Percentiles rank a stretch among this genome's conserved stretches.
phyloP scores from a whole-genome alignment of 2,888 invertebrate species.

The Dascillus cervinus region DNA sequence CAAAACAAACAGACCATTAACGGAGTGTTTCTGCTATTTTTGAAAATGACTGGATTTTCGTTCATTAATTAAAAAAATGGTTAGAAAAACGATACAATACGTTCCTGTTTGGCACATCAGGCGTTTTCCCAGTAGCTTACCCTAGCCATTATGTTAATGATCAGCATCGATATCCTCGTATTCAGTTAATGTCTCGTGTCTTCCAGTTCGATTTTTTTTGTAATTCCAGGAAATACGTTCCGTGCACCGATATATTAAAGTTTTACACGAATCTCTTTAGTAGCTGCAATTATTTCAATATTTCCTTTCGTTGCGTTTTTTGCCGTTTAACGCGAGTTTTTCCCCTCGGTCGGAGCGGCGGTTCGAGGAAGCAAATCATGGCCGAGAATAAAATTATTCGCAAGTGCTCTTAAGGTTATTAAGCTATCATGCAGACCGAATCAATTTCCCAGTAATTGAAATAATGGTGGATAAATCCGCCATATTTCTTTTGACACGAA shows the following conservation, averaged over 20 bases:
- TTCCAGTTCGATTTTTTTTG: conserved; percentile 15
- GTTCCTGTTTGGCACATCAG: conserved; percentile 9
- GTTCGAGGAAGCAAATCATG: too few species aligned
- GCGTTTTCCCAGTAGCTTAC: conserved; percentile 17
- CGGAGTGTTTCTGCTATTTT: too few species aligned
- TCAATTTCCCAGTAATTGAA: conserved; percentile 24
- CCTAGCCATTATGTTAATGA: conserved; percentile 19
- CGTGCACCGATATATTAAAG: conserved; percentile 18
- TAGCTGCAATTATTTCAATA: conserved; percentile 17
- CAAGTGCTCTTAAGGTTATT: conserved; percentile 4
- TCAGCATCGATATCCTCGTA: conserved; percentile 17
- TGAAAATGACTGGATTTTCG: too few species aligned
- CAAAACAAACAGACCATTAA: too few species aligned
- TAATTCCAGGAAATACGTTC: conserved; percentile 15
- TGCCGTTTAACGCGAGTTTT: too few species aligned
- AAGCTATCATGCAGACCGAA: conserved; percentile 15
- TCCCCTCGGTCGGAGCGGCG: too few species aligned
- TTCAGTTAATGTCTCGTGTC: conserved; percentile 17
- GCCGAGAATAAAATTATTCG: conserved; percentile 6
- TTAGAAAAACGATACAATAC: too few species aligned
- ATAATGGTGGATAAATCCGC: conserved; percentile 26
- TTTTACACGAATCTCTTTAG: conserved; percentile 16
- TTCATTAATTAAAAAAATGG: too few species aligned
- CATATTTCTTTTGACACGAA: conserved; percentile 38
- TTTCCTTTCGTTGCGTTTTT: conserved; percentile 4